Evolutionary conservation across 2,888 invertebrate genomes (phyloP), one percentile per base, ranked within the genome.

Genomic region (Tridacna crocea): DNA sequence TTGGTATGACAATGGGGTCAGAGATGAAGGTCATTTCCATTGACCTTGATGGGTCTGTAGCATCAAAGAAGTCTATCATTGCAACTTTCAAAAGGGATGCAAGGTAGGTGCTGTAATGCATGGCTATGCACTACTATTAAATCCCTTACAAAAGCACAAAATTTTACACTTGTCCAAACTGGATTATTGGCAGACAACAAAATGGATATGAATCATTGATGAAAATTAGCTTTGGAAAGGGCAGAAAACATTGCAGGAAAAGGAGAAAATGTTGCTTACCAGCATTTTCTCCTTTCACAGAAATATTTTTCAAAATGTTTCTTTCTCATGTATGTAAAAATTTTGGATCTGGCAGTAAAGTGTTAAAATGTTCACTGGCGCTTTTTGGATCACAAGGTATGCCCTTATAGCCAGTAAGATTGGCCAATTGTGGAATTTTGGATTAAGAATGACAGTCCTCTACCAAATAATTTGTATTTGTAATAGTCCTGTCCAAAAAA

Each of bases 41-140:
- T 63, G 88, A 86, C 11, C 77, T 77, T 24, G 90, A 90, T 11
- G 92, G 92, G 4, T 83, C 83, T 12, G 79, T 88, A 13, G 86
- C 88, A 47, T 87, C 89, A 47, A 87, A 87, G 19, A 88, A 85
- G 48, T 85, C 89, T 60, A 87, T 92, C 8, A 80, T 92, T 11
- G 92, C 93, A 13, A 85, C 89, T 4, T 94, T 93, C 90, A 82
- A 84, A 22, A 80, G 79, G 19, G 88, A 90, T 24, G 90, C 91
- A 8, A 89, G 88, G 93, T 93, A 87, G 82, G 88, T 24, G 10
- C n/a, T 55, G 17, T 55, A n/a, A 36, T 36, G 36, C 36, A 36
- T 8, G 36, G 36, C 8, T 36, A 4, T 36, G 8, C 36, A 36
- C 36, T 36, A 8, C 17, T 10, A 4, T 55, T 55, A 6, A 55